Base-by-base conservation (phyloP, 2,888 invertebrate species). In the Yponomeuta plumbellus region DNA sequence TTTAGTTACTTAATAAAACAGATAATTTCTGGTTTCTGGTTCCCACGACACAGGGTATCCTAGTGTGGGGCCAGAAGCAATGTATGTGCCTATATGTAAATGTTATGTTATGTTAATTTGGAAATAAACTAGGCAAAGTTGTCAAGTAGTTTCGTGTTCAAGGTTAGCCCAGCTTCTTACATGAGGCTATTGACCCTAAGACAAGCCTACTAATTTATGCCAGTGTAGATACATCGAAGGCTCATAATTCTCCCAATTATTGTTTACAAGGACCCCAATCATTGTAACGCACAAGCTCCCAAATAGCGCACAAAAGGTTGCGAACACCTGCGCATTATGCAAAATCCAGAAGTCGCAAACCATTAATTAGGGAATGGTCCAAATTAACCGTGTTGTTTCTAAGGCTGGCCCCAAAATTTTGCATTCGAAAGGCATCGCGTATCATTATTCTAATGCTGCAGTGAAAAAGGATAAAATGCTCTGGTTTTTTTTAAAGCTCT, bases 391-490 rank as follows among this genome's bases (percentile, higher is more conserved):
- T 26, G 62, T 66, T 62, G 64, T 66, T 22, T 61, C 58, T 61
- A 72, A 73, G 72, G 70, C 44, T 6, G 44, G 17, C 66, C 66
- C 67, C 67, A 40, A 66, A 71, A 70, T 71, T 71, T 68, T 52
- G 68, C 68, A 73, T 66, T 67, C 57, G 59, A 57, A 74, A 74
- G 66, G 70, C 72, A 75, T 74, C 75, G 78, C 74, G 74, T 82
- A 80, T 86, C 75, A 86, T 88, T 87, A 86, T 80, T 85, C 81
- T 84, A 85, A 86, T 81, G 79, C 76, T 74, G 70, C 68, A 61
- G 67, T 71, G 17, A 65, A 65, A 65, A 67, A 67, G 59, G 44
- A 58, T 58, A 62, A 67, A 58, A 65, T 57, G 66, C 40, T 66
- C 40, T 67, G 63, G 66, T 67, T 66, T 67, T 66, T 67, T 59